phyloP scores from a whole-genome alignment of 2,113 vertebrate genomes.

The Heterotilapia buettikoferi region DNA sequence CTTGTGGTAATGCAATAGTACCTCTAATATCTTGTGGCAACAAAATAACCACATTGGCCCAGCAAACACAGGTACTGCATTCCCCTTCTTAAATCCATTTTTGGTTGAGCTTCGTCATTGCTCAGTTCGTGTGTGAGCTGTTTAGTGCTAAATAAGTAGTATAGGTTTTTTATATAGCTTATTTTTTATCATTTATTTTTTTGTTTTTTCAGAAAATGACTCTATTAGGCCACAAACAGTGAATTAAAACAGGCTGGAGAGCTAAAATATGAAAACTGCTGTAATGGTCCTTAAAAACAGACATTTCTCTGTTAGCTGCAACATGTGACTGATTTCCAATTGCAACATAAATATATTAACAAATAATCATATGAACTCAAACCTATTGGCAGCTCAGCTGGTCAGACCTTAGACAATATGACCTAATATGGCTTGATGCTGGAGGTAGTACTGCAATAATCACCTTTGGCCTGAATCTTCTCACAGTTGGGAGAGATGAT shows the following conservation, averaged over 20 bases:
- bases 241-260: not conserved
- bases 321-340: not conserved
- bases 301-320: not conserved
- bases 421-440: not conserved
- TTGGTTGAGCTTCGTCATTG: not conserved
- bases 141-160: not conserved
- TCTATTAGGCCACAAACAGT: not conserved
- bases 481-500: constrained; percentile 99
- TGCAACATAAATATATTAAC: not conserved
- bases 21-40: not conserved
- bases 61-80: not conserved
- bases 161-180: not conserved
- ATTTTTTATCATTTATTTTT: not conserved
- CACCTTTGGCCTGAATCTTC: constrained; percentile 98
- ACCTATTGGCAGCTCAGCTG: not conserved
- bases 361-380: not conserved
- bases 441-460: not conserved
- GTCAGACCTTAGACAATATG: not conserved
- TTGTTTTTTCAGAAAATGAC: not conserved
- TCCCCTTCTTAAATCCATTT: not conserved
- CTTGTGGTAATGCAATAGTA: not conserved
- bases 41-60: not conserved
- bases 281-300: not conserved
- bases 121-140: not conserved
- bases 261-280: not conserved